Base-by-base conservation (phyloP, 2,888 invertebrate genomes). In the Athalia rosae region DNA sequence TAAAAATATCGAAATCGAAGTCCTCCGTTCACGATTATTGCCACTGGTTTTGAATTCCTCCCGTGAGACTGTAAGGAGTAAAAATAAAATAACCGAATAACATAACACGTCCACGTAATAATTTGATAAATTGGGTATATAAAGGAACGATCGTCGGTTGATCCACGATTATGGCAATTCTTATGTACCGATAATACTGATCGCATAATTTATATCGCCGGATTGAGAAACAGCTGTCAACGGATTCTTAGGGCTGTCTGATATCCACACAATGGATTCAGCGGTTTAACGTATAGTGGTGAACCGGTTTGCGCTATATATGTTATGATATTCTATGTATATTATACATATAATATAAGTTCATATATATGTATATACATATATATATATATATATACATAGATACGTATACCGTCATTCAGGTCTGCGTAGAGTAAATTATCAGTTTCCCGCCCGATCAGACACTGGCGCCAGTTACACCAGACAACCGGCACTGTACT, bases 371-470 rank as follows among this genome's bases (percentile, higher is more conserved):
- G n/a, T n/a, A n/a, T n/a, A 28, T 28, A 28, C 28, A 11, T 53
- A 7, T n/a, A 28, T 28, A 28, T 28, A 28, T 28, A 28, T 28
- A n/a, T n/a, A n/a, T n/a, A 28, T 28, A 28, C 28, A 11, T 53
- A 7, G n/a, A n/a, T n/a, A n/a, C n/a, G n/a, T 53, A 61, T 61
- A 61, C 15, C 48, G 74, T 61, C 74, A 74, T 74, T 74, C 74
- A 74, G 62, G 61, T 41, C 74, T 74, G 74, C 59, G 28, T 47
- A 78, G 76, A 62, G 78, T 78, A 78, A 78, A 78, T 78, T 78
- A 78, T 78, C 78, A 64, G 76, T 74, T 66, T 76, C 74, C 62
- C 74, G 74, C 74, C 58, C 74, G 74, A 74, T 74, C 74, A 61
- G 74, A 74, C 74, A 74, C 74, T 74, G 74, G 74, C 74, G 74